Base-by-base conservation (phyloP, 2,113 vertebrate genomes). In the Rana temporaria region DNA sequence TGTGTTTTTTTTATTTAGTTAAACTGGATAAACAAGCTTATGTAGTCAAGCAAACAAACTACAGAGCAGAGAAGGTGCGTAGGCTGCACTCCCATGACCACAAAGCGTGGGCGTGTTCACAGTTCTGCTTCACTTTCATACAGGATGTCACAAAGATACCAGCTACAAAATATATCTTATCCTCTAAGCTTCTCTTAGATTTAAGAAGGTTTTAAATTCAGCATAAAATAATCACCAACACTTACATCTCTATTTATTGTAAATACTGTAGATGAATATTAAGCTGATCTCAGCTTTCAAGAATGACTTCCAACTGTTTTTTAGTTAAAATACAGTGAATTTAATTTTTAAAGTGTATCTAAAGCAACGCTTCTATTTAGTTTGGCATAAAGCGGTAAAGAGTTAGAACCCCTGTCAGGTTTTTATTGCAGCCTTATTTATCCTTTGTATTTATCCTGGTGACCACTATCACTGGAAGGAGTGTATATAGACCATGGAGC, bases 61-160 rank as follows among this genome's bases (percentile, higher is more conserved):
- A 38, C 20, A 62, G 12, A 66, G 30, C 32, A 72, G n/a, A 82
- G 80, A 66, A 57, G 20, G 18, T 57, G 48, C 68, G 81, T 83
- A 68, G 81, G 72, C 64, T 76, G 81, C 38, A 76, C 16, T 56
- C 48, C 48, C 67, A 65, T 76, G 76, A 83, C 81, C 81, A 76
- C 81, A 74, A 3, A 66, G 65, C 71, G 81, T 83, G 55, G 81
- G 81, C 22, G 64, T 76, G 72, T 56, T 76, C 73, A 68, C 52
- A 83, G 32, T 52, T 75, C 68, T 75, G 17, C 63, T 76, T 76
- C 65, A 83, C 71, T 75, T 76, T 83, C 81, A 83, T 63, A 83
- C 72, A 83, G 81, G 81, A 83, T 83, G 81, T 68, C 30, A 63
- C 53, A 34, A 68, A 60, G 81, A 24, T 83, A 59, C 16, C 55